These are phyloP conservation scores for Simalia tracyae DNA, from an alignment of 2,797 vertebrate species.

Conservation along the genomic window DNA sequence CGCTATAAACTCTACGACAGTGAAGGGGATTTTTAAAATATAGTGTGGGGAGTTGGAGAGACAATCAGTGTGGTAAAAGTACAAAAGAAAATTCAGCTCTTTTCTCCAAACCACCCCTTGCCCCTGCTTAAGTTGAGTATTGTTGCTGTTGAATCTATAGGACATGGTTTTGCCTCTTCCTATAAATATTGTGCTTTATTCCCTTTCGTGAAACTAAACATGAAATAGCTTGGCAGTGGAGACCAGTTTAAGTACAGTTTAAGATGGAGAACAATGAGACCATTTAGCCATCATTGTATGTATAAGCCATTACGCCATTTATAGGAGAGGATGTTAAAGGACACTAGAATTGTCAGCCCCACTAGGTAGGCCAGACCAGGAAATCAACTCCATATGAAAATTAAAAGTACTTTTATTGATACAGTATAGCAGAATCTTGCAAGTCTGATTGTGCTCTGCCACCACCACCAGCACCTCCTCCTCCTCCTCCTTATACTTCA, in stretches of 20 bases:
- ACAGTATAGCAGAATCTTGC: not conserved
- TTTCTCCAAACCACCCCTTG: not conserved
- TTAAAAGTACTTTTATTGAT: not conserved
- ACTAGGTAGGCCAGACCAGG: not conserved
- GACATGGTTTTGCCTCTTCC: not conserved
- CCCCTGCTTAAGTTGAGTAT: not conserved
- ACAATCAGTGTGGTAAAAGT: not conserved
- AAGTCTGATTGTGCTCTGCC: not conserved
- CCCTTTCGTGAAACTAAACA: not conserved
- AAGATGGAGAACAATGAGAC: not conserved
- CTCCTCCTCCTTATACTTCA: not conserved
- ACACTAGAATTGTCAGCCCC: not conserved
- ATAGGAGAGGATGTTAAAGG: not conserved
- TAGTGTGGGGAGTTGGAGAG: not conserved
- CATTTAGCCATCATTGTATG: not conserved
- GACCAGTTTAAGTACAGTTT: not conserved
- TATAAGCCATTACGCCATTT: not conserved
- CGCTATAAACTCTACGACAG: not conserved
- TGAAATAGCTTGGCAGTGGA: not conserved
- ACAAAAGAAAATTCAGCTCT: not conserved
- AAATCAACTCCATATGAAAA: not conserved
- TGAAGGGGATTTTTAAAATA: not conserved
- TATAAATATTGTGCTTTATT: not conserved
- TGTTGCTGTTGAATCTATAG: not conserved
- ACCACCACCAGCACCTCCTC: not conserved